Percentiles rank a stretch among this genome's conserved stretches.
These are phyloP conservation scores for Exephanes ischioxanthus DNA, from an alignment of 2,888 invertebrate species.

Conservation along the genomic window DNA sequence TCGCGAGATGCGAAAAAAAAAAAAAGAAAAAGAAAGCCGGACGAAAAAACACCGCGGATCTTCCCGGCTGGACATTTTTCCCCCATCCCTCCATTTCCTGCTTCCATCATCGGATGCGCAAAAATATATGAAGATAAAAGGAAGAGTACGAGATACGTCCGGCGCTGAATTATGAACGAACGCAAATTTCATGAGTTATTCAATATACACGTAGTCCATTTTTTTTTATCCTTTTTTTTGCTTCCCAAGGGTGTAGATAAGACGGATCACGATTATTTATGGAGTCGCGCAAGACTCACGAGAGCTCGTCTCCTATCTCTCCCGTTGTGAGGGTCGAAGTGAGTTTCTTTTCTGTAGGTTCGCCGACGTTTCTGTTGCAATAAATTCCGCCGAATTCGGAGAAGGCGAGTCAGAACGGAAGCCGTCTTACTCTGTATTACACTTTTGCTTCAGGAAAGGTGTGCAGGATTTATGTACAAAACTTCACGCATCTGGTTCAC, in stretches of 20 bases:
- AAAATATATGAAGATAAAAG: background rate
- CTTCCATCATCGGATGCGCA: background rate
- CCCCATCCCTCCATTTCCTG: background rate
- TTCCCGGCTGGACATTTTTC: background rate
- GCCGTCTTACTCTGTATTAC: background rate
- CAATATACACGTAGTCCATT: slow-evolving; percentile 1
- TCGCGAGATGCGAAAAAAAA: background rate
- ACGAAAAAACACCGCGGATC: background rate
- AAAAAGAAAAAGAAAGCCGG: background rate
- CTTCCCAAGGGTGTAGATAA: slow-evolving; percentile 10
- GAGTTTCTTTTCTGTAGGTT: background rate
- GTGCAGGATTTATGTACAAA: background rate
- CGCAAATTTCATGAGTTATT: slow-evolving; percentile 35
- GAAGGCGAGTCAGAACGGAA: background rate
- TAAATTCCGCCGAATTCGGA: slow-evolving; percentile 34
- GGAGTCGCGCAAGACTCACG: slow-evolving; percentile 34
- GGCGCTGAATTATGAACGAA: slow-evolving; percentile 29
- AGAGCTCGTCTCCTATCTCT: slow-evolving; percentile 31
- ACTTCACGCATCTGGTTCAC: slow-evolving; percentile 22
- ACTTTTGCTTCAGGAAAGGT: background rate
- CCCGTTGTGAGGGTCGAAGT: background rate
- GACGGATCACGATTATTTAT: slow-evolving; percentile 48
- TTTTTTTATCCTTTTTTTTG: background rate
- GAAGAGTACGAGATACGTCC: background rate
- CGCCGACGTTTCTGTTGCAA: slow-evolving; percentile 24